Conservation (phyloP, 2,888 invertebrate species). For the Erebia ligea region DNA sequence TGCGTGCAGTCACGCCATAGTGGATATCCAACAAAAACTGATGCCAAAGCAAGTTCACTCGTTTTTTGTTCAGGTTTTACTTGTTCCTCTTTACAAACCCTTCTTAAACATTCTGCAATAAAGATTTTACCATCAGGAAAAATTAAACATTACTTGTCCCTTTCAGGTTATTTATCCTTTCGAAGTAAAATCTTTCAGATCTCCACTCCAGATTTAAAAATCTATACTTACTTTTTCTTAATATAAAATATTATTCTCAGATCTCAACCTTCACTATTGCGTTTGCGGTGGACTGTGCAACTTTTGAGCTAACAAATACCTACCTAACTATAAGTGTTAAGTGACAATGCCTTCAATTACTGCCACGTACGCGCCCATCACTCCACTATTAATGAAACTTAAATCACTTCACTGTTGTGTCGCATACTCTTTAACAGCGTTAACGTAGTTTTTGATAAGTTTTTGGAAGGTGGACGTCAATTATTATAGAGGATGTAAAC, state of each 20-base stretch:
- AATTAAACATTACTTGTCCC: neutral
- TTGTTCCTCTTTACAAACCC: constrained; percentile 3
- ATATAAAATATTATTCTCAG: constrained; percentile 14
- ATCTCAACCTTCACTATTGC: constrained; percentile 46
- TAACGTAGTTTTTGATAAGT: constrained; percentile 10
- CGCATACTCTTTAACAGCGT: neutral
- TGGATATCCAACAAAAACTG: constrained; percentile 43
- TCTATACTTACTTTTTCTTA: constrained; percentile 1
- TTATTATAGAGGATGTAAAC: constrained; percentile 58
- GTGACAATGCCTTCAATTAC: constrained; percentile 53
- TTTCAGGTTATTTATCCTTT: neutral
- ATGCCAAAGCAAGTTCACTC: constrained; percentile 31
- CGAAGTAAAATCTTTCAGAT: neutral
- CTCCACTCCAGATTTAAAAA: neutral
- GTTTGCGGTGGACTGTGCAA: constrained; percentile 58
- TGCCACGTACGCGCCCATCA: constrained; percentile 37
- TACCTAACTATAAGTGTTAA: constrained; percentile 53
- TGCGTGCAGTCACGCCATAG: constrained; percentile 61
- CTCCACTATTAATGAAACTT: constrained; percentile 26
- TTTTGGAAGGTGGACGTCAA: constrained; percentile 32
- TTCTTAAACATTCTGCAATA: neutral
- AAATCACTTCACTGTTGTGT: constrained; percentile 30
- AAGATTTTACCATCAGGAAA: neutral
- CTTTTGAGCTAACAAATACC: constrained; percentile 61
- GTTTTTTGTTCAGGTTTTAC: constrained; percentile 21